phyloP scores from a whole-genome alignment of 2,797 vertebrate genomes.

The Esox lucius region DNA sequence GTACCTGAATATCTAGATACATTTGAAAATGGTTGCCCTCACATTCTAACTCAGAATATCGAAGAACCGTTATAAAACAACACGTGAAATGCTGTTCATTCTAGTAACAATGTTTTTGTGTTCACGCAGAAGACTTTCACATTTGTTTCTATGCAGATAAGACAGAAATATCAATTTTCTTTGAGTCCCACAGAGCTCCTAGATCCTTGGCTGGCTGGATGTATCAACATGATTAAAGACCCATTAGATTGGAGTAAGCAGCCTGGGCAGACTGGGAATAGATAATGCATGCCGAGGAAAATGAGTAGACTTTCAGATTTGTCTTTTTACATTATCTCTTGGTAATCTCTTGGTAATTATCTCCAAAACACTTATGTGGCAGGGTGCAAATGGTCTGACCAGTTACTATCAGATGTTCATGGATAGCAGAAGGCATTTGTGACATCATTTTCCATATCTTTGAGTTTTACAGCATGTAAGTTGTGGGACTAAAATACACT shows the following conservation, averaged over 20 bases:
- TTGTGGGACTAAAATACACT: too few relatives aligned
- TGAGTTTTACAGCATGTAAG: too few relatives aligned
- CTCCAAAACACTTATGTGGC: neutral
- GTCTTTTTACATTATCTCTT: too few relatives aligned
- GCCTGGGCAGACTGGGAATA: neutral
- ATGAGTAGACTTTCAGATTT: neutral
- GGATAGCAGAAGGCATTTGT: too few relatives aligned
- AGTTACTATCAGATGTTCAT: too few relatives aligned
- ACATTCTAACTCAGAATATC: neutral
- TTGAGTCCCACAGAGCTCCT: neutral
- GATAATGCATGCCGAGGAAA: neutral
- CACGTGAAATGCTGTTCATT: neutral
- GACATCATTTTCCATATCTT: too few relatives aligned
- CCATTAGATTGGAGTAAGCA: neutral
- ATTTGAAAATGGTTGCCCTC: neutral
- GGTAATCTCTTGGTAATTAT: neutral
- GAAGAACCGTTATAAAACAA: neutral
- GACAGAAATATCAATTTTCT: neutral
- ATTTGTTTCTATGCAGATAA: neutral
- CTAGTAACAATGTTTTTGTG: too few relatives aligned
- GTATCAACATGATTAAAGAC: neutral
- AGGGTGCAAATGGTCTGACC: too few relatives aligned
- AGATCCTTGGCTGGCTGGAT: neutral
- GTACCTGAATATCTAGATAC: too few relatives aligned
- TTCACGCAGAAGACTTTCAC: neutral